A percentile compares a stretch with the other conserved stretches of the same genome.
These are phyloP conservation scores for Diaprepes abbreviatus DNA, from an alignment of 2,888 invertebrate species.

Conservation along the genomic window DNA sequence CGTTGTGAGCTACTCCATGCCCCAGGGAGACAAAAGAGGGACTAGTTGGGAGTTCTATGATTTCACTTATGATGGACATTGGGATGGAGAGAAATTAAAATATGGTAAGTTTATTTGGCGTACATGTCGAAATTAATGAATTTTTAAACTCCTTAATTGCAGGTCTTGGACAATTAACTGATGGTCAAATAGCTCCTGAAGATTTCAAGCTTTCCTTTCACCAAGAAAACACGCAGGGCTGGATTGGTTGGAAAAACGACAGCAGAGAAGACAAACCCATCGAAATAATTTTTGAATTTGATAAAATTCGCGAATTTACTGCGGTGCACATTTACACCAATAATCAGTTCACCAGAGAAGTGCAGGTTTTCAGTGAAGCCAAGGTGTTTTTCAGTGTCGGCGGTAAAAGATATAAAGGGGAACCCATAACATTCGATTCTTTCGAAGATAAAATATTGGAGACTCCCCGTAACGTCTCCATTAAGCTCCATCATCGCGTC, in stretches of 20 bases:
- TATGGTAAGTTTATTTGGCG: constrained; percentile 37
- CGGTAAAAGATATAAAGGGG: constrained; percentile 80
- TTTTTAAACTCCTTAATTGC: constrained; percentile 1
- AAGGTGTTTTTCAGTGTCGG: constrained; percentile 86
- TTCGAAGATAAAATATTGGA: constrained; percentile 85
- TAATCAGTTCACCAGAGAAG: constrained; percentile 88
- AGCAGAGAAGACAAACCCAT: constrained; percentile 76
- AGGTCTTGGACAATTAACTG: constrained; percentile 86
- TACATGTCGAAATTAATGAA: too few species aligned
- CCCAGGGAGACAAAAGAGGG: constrained; percentile 86
- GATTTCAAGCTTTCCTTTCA: constrained; percentile 78
- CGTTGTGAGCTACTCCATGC: constrained; percentile 88
- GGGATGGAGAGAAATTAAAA: constrained; percentile 80
- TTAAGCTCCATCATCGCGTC: constrained; percentile 85
- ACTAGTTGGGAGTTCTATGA: constrained; percentile 86
- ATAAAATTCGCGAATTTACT: constrained; percentile 88
- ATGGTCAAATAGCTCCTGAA: constrained; percentile 84
- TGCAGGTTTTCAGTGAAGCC: constrained; percentile 87
- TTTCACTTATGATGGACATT: constrained; percentile 87
- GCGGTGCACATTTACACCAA: constrained; percentile 86
- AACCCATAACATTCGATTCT: constrained; percentile 80
- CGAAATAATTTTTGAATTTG: constrained; percentile 85
- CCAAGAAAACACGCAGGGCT: constrained; percentile 77
- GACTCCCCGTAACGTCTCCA: constrained; percentile 83
- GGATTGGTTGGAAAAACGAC: constrained; percentile 94